Conservation (phyloP, 2,888 invertebrate species). For the Drosophila mimica region DNA sequence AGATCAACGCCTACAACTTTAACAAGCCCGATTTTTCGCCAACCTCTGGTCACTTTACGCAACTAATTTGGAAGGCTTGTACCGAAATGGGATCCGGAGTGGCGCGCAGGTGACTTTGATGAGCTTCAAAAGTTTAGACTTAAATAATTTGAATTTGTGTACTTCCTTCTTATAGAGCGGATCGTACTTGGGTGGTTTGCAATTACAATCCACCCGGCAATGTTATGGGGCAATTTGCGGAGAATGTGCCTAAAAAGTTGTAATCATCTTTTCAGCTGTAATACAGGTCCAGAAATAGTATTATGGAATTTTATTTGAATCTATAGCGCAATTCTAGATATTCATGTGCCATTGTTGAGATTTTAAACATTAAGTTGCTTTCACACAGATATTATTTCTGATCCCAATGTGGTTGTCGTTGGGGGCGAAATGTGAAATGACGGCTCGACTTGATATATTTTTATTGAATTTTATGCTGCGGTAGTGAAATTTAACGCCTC, state of each 20-base stretch:
- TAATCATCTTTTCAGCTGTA: background rate
- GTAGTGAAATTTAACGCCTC: slow-evolving; percentile 52
- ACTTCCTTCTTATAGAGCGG: slow-evolving; percentile 85
- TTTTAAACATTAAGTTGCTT: background rate
- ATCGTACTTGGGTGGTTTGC: slow-evolving; percentile 90
- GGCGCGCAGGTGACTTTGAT: slow-evolving; percentile 77
- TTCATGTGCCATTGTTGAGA: background rate
- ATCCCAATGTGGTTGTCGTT: background rate
- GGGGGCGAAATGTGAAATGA: slow-evolving; percentile 5
- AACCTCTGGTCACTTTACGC: slow-evolving; percentile 93
- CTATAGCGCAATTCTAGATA: background rate
- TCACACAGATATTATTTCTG: background rate
- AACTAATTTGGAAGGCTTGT: slow-evolving; percentile 93
- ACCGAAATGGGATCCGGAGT: slow-evolving; percentile 91
- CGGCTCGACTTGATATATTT: slow-evolving; percentile 34
- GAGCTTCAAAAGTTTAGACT: background rate
- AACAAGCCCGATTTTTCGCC: slow-evolving; percentile 87
- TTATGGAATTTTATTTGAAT: background rate
- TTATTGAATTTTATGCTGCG: slow-evolving; percentile 58
- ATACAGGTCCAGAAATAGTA: slow-evolving; percentile 34
- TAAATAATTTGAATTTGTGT: background rate
- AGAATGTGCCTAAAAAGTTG: slow-evolving; percentile 88
- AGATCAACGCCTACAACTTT: slow-evolving; percentile 89
- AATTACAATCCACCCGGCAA: slow-evolving; percentile 97
- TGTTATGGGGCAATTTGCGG: slow-evolving; percentile 90